These are phyloP conservation scores for Tetrao urogallus DNA, from an alignment of 2,113 vertebrate genomes.

Conservation along the genomic window DNA sequence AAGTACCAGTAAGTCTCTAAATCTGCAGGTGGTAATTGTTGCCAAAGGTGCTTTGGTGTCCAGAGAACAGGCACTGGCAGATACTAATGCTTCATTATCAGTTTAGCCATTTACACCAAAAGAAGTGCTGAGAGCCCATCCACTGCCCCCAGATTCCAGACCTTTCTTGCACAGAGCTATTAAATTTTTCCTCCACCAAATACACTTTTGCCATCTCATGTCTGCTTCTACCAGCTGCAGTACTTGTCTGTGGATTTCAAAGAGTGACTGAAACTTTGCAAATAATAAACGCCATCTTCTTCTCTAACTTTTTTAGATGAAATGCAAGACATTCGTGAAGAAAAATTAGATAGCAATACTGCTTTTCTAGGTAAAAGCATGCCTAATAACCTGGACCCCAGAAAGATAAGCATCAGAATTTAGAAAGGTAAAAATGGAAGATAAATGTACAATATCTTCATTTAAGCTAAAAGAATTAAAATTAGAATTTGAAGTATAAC, in stretches of 20 bases:
- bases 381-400: neutral
- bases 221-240: neutral
- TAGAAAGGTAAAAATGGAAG: neutral
- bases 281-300: neutral
- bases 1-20: neutral
- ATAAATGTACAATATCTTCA: neutral
- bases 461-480: neutral
- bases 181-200: slow-evolving; percentile 30
- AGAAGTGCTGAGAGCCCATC: neutral
- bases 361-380: neutral
- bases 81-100: slow-evolving; percentile 8
- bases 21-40: neutral
- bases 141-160: slow-evolving; percentile 26
- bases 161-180: neutral
- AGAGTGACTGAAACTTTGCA: neutral
- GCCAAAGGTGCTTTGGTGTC: neutral
- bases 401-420: neutral
- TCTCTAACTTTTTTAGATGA: neutral
- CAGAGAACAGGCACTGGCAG: neutral
- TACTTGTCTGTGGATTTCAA: neutral
- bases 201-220: neutral
- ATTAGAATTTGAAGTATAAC: neutral
- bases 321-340: neutral
- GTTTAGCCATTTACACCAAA: neutral
- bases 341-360: neutral